Percentiles rank a stretch among this genome's conserved stretches.
These are phyloP conservation scores for Silurus meridionalis DNA, from an alignment of 2,113 vertebrate species.

Conservation along the genomic window DNA sequence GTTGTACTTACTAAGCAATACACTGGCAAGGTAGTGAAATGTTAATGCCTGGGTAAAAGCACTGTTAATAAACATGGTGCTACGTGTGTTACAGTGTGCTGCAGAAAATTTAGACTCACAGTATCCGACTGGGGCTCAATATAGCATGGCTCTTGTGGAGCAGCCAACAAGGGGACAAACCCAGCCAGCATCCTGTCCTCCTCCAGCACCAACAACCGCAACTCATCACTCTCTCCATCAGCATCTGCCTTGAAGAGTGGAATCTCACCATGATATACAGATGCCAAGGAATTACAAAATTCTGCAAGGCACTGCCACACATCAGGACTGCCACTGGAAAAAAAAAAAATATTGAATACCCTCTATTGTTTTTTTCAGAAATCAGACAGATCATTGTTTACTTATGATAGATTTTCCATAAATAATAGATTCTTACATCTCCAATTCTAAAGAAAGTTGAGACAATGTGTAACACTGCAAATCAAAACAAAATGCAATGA, in stretches of 20 bases:
- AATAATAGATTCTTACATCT: neutral
- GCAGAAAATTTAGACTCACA: conserved; percentile 68
- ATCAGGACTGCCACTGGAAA: conserved; percentile 73
- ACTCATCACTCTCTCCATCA: conserved; percentile 84
- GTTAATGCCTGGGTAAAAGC: neutral
- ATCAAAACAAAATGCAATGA: too few relatives aligned
- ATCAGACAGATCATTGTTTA: neutral
- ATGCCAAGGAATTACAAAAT: conserved; percentile 92
- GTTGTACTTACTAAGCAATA: too few relatives aligned
- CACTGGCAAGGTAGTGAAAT: too few relatives aligned
- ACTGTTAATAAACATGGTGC: neutral
- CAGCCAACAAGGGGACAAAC: conserved; percentile 92
- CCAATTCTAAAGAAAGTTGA: too few relatives aligned
- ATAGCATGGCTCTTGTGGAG: conserved; percentile 97
- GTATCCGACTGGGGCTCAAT: conserved; percentile 89
- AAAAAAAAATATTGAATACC: neutral
- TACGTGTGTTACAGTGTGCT: neutral
- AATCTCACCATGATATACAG: conserved; percentile 90
- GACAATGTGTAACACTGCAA: too few relatives aligned
- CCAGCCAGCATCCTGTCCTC: conserved; percentile 94
- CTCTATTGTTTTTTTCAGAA: neutral
- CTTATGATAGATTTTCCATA: neutral
- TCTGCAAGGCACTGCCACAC: conserved; percentile 92
- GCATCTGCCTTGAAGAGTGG: conserved; percentile 86
- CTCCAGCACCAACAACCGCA: conserved; percentile 89